Evolutionary conservation across 1,140 invertebrate species (phyloP), one percentile per base, ranked within the genome.

Genomic region (Brachionus plicatilis): DNA sequence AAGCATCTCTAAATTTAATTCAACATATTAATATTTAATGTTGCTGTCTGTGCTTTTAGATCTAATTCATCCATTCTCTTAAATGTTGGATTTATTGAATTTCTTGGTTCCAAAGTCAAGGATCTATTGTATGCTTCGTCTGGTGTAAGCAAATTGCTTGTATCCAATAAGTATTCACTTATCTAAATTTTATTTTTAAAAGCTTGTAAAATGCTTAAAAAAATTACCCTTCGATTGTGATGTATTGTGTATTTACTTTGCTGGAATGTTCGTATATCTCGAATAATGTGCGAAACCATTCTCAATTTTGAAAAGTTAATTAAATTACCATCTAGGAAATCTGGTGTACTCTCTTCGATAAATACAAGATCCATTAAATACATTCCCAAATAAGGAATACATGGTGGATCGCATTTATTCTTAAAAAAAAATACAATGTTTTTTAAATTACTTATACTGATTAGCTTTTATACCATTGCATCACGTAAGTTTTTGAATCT

Each of bases 261-360:
- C 88, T 97, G 95, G 88, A 95, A 96, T 86, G 95, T 94, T 56
- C 94, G 91, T 85, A 96, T 95, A 90, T 97, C 95, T 83, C 95
- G 91, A 85, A 97, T 96, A 1, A 96, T 95, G 88, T 96, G 95
- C 41, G 95, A 95, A 88, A 96, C 95, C 95, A 96, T 96, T 91
- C 95, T 91, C 95, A 97, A 96, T 91, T 97, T 97, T 1, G 95
- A 96, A 90, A 96, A 97, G 88, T 97, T 97, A 24, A 97, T 91
- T n/a, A 97, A 91, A 75, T 93, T 93, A 85, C 96, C 95, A 7
- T 95, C 94, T 0, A 95, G 95, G 87, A 95, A 94, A 88, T 96
- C 96, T 4, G 95, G 94, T 11, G 95, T 96, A 27, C 95, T 95
- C 90, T 97, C 95, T 90, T 97, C 95, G 72, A 97, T 96, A 88